Evolutionary conservation across 1,140 invertebrate genomes (phyloP).

Genomic region (Lordiphosa clarofinis): DNA sequence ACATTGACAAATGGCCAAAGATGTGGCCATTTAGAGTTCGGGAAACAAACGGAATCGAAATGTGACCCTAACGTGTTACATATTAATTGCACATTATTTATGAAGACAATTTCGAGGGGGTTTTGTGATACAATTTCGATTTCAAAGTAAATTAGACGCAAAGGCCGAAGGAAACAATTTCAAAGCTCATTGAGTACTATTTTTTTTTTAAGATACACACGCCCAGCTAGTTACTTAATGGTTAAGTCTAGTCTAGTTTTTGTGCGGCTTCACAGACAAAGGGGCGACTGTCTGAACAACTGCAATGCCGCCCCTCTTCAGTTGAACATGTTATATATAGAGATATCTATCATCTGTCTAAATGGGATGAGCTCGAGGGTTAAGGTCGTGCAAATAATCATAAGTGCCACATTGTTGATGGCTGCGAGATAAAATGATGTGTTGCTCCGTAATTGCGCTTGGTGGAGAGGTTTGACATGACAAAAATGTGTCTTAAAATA

Average conservation of each 20-base stretch:
- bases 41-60: constrained; percentile 27
- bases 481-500: too few relatives aligned
- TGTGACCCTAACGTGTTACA: constrained; percentile 66
- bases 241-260: constrained; percentile 23
- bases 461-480: too few relatives aligned
- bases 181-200: constrained; percentile 63
- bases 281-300: not conserved
- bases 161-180: constrained; percentile 42
- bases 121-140: constrained; percentile 45
- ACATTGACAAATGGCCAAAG: constrained; percentile 65
- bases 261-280: constrained; percentile 17
- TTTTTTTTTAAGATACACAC: too few relatives aligned
- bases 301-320: not conserved
- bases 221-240: constrained; percentile 11
- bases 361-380: constrained; percentile 2
- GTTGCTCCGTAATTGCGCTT: not conserved
- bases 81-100: constrained; percentile 76
- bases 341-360: constrained; percentile 22
- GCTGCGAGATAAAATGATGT: not conserved
- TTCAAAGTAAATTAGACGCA: constrained; percentile 52
- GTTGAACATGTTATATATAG: too few relatives aligned
- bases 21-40: constrained; percentile 49
- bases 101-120: constrained; percentile 20
- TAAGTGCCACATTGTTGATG: constrained; percentile 24
- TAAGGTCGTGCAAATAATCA: constrained; percentile 44